These are phyloP conservation scores for Drosophila repleta DNA, from an alignment of 1,140 invertebrate species.

Conservation along the genomic window DNA sequence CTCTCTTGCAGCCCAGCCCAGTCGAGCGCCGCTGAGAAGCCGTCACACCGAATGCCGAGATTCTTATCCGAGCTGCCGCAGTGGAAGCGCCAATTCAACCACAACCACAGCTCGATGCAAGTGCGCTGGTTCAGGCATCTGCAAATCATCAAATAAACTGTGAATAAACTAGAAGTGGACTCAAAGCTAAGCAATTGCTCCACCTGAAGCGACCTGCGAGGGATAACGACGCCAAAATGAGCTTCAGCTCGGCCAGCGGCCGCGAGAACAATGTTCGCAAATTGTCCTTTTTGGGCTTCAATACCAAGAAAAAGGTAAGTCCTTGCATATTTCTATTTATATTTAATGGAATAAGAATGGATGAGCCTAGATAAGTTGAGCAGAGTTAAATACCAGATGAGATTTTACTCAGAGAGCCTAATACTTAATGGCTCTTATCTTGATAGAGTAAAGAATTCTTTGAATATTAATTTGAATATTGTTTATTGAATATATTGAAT, in stretches of 20 bases:
- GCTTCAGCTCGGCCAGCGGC: conserved; percentile 75
- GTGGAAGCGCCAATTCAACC: conserved; percentile 57
- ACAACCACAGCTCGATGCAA: conserved; percentile 55
- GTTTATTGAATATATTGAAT: no score
- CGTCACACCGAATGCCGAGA: conserved; percentile 71
- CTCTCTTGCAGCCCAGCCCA: conserved; percentile 21
- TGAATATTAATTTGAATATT: no score
- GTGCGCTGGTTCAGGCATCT: conserved; percentile 44
- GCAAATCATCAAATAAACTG: conserved; percentile 67
- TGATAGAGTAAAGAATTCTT: no score
- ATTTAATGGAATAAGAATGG: conserved; percentile 7
- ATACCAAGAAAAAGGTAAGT: conserved; percentile 82
- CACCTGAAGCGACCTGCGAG: neutral
- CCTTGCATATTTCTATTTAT: conserved; percentile 3
- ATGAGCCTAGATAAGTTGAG: neutral
- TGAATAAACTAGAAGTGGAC: neutral
- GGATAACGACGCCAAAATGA: conserved; percentile 60
- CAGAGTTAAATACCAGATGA: no score
- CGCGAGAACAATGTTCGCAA: conserved; percentile 80
- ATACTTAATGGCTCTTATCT: no score
- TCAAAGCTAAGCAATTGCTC: neutral
- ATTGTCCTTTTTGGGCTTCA: conserved; percentile 77
- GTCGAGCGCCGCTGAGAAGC: neutral
- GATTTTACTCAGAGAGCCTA: no score
- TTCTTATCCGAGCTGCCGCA: conserved; percentile 62